Evolutionary conservation across 37 sponge, comb jelly and placozoan genomes (phyloP), one percentile per base, ranked within the genome.

Genomic region (Dysidea cf. avara): DNA sequence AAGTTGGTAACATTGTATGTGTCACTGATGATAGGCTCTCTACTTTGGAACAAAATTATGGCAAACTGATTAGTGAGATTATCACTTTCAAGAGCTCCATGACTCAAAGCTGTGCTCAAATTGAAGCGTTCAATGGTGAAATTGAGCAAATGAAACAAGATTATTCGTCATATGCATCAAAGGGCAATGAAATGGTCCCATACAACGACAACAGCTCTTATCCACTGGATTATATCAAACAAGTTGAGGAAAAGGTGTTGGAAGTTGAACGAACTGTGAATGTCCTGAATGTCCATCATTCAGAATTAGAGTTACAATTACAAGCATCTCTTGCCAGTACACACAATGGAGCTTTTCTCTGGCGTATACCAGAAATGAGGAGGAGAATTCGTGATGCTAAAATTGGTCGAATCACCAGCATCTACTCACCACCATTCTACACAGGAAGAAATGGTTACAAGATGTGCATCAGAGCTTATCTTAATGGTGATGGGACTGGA

Each of bases 401-500:
- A 16, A 73, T 78, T 2, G 89, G 81, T 22, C 35, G 80, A 18
- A 75, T 87, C 14, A 86, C 84, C 24, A 84, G 89, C 14, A 84
- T 92, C 26, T 92, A 92, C 57, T 83, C 84, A 69, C 93, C 88
- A 13, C 89, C 91, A 0, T 90, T 84, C 64, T 90, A 90, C 62
- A 90, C 86, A 0, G 86, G 82, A 31, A 54, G 81, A 22, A 87
- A 82, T 71, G 92, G 92, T 12, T 92, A 92, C 76, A 92, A 92
- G 74, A 87, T 92, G 93, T 92, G 93, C 50, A 71, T 87, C 13
- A 61, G 89, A 48, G 81, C 80, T 22, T 92, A 87, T 55, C 56
- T 92, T 31, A 87, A 92, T 83, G 93, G 93, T 18, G 93, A 92
- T 81, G 93, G 93, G 7, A 74, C 68, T 56, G 93, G 93, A n/a